Percentiles rank a stretch among this genome's conserved stretches.
Conservation (phyloP, 2,113 vertebrate species). For the Bucco capensis region DNA sequence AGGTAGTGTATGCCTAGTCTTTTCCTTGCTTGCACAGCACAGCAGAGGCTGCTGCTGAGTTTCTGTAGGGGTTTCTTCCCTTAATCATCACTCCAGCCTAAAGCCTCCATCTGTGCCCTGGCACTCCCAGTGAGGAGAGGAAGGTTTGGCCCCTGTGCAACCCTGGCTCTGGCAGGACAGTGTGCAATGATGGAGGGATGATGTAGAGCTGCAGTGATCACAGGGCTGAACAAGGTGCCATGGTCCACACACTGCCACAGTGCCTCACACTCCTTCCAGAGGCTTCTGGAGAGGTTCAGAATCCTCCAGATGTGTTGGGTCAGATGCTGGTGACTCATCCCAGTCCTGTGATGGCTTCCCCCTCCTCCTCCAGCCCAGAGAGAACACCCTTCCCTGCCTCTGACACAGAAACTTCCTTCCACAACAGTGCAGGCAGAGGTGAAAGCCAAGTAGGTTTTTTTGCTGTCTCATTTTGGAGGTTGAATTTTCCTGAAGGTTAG, state of each 20-base stretch:
- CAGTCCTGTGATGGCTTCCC: neutral
- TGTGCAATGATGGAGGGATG: neutral
- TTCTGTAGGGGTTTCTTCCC: neutral
- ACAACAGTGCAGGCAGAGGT: neutral
- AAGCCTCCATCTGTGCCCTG: neutral
- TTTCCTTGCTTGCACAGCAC: neutral
- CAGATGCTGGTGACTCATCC: conserved; percentile 47
- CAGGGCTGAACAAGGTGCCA: fast-evolving
- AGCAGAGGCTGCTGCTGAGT: neutral
- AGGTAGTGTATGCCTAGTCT: neutral
- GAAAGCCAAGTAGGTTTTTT: neutral
- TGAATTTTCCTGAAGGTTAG: neutral
- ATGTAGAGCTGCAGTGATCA: fast-evolving
- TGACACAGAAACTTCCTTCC: neutral
- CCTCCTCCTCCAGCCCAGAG: neutral
- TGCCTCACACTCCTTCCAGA: neutral
- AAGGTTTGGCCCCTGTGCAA: neutral
- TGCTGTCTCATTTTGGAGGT: neutral
- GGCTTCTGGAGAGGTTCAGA: neutral
- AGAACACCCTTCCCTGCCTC: neutral
- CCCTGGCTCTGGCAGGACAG: neutral
- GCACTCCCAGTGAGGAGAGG: neutral
- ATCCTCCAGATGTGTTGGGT: fast-evolving
- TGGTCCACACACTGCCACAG: fast-evolving
- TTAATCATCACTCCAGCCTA: neutral